Base-by-base conservation (phyloP, 2,888 invertebrate species). In the Listrodromus nycthemerus region DNA sequence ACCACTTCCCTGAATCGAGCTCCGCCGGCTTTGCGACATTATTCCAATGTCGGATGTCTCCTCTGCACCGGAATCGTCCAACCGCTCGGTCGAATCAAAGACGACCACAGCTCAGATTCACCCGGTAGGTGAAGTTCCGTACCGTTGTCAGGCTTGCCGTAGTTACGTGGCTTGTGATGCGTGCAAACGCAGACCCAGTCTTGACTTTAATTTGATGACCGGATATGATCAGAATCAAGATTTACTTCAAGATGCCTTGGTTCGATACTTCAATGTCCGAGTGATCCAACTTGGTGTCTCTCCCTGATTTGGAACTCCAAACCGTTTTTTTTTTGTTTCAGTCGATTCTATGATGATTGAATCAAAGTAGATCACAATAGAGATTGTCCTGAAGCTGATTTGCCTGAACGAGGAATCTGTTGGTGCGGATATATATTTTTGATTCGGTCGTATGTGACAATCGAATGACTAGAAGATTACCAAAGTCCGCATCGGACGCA, bases 1-100 rank as follows among this genome's bases (percentile, higher is more conserved):
- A 80, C 88, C 88, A 71, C 87, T 81, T 61, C 89, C 85, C 61
- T 89, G 91, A 78, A 89, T 83, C 73, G 91, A 89, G 58, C 87
- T 88, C 86, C 92, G 89, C 85, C 91, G 89, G 74, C 88, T 88
- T 86, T 87, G 88, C 65, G 87, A 85, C 88, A 86, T 87, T 63
- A 37, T 75, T 76, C 45, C 69, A 21, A 58, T 41, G 58, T 71
- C n/a, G 45, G 63, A 27, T 55, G 27, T 24, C 48, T 50, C 50
- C 37, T n/a, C n/a, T 52, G 37, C 37, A 7, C 16, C 30, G 41
- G 41, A 27, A 55, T 58, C 55, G 41, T 30, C 61, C 24, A 16
- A 45, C 30, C 27, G 5, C 16, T 41, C 45, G 61, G 27, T 30
- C 7, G 16, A 30, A 30, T 27, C 55, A 21, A 24, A 24, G 24